A percentile compares a stretch with the other conserved stretches of the same genome.
Evolutionary conservation across 2,888 invertebrate species (phyloP).

Genomic region (Craniophora ligustri): DNA sequence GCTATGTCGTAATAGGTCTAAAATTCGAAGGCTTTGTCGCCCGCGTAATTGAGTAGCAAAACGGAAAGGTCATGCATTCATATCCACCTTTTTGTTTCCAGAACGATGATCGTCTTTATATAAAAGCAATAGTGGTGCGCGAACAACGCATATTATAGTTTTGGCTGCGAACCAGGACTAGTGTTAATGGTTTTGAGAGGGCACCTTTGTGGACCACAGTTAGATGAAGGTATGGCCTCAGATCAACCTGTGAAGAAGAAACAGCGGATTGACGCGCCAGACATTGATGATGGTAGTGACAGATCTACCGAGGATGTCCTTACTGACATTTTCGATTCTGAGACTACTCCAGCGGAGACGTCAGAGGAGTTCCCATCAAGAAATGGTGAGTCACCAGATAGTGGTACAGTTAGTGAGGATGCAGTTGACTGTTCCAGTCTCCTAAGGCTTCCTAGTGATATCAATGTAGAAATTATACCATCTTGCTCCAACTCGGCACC

Average conservation of each 20-base stretch:
- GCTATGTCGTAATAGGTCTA: constrained; percentile 43
- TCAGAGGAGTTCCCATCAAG: constrained; percentile 78
- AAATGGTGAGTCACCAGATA: constrained; percentile 84
- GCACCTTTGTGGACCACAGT: constrained; percentile 86
- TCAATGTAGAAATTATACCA: constrained; percentile 75
- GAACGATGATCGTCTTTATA: constrained; percentile 65
- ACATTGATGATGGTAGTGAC: constrained; percentile 87
- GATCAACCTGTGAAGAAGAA: constrained; percentile 96
- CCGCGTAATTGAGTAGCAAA: constrained; percentile 88
- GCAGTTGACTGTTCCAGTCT: constrained; percentile 84
- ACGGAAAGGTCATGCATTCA: constrained; percentile 87
- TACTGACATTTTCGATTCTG: constrained; percentile 79
- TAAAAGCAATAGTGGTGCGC: constrained; percentile 52
- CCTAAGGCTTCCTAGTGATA: constrained; percentile 73
- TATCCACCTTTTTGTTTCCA: constrained; percentile 81
- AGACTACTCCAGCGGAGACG: constrained; percentile 78
- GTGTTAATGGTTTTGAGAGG: constrained; percentile 91
- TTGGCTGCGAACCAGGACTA: constrained; percentile 46
- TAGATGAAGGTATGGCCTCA: constrained; percentile 91
- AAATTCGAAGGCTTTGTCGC: constrained; percentile 81
- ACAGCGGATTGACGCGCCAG: constrained; percentile 91
- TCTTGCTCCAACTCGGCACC: constrained; percentile 77
- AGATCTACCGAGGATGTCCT: constrained; percentile 86
- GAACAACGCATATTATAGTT: constrained; percentile 51
- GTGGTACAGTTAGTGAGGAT: constrained; percentile 85